A percentile compares a stretch with the other conserved stretches of the same genome.
phyloP scores from a whole-genome alignment of 2,113 vertebrate genomes.

The Telmatochromis sp. region DNA sequence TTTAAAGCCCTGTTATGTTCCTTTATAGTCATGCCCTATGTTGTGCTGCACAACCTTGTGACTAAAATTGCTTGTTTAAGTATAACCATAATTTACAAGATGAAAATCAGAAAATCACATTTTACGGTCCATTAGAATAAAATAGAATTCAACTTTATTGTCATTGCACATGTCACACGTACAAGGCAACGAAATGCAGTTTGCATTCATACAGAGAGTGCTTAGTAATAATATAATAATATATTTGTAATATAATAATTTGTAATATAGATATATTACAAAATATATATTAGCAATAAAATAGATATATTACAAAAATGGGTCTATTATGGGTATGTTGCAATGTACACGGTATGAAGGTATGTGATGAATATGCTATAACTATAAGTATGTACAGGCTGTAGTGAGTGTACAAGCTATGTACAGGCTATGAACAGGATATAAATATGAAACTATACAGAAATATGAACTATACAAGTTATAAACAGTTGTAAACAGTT shows the following conservation, averaged over 20 bases:
- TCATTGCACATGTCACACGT: neutral
- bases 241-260: too few relatives aligned
- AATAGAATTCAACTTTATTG: neutral
- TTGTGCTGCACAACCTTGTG: rapidly evolving
- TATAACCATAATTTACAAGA: neutral
- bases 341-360: neutral
- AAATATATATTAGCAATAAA: too few relatives aligned
- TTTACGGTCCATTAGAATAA: neutral
- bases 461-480: neutral
- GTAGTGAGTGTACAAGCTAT: neutral
- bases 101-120: neutral
- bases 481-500: neutral
- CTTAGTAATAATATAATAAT: neutral
- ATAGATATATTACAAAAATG: neutral
- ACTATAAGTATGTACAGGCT: neutral
- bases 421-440: neutral
- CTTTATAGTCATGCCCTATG: neutral
- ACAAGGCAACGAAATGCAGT: rapidly evolving
- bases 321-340: neutral
- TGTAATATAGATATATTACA: too few relatives aligned
- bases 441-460: neutral
- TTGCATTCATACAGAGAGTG: neutral
- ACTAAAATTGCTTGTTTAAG: neutral
- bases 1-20: neutral
- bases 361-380: neutral